These are phyloP conservation scores for Papilio elwesi DNA, from an alignment of 2,888 invertebrate species.

Conservation along the genomic window DNA sequence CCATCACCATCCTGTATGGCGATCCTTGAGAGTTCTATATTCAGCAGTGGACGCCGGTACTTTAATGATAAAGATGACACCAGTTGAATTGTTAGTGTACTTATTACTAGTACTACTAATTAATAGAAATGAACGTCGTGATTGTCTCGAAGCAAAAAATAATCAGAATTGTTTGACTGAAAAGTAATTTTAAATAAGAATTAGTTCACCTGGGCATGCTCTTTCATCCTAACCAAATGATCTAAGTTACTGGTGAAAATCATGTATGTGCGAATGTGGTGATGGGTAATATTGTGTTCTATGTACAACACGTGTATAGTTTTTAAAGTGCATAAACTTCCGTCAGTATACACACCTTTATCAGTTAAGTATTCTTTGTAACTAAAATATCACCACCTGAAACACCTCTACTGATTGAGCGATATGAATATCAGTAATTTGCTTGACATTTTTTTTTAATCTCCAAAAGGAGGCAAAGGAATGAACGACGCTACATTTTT, in stretches of 20 bases:
- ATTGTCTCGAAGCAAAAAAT: too few relatives aligned
- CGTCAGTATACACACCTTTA: constrained; percentile 35
- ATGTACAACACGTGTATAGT: constrained; percentile 23
- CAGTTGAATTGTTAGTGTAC: too few relatives aligned
- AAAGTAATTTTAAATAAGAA: not conserved
- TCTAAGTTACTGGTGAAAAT: not conserved
- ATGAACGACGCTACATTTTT: too few relatives aligned
- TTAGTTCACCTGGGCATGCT: constrained; percentile 1
- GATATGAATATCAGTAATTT: not conserved
- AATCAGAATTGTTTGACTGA: too few relatives aligned
- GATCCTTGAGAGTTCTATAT: too few relatives aligned
- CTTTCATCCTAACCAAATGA: not conserved
- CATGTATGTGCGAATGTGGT: constrained; percentile 2
- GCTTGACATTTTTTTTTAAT: too few relatives aligned
- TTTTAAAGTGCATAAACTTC: constrained; percentile 12
- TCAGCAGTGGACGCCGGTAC: too few relatives aligned
- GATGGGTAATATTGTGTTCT: constrained; percentile 18
- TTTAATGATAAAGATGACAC: too few relatives aligned
- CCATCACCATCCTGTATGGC: too few relatives aligned
- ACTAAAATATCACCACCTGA: constrained; percentile 34
- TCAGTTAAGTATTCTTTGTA: constrained; percentile 23
- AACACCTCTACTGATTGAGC: constrained; percentile 26
- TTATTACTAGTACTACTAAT: too few relatives aligned
- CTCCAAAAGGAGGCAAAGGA: too few relatives aligned
- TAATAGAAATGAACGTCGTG: too few relatives aligned